Conservation (phyloP, 2,113 vertebrate species). For the Pelusios castaneus region DNA sequence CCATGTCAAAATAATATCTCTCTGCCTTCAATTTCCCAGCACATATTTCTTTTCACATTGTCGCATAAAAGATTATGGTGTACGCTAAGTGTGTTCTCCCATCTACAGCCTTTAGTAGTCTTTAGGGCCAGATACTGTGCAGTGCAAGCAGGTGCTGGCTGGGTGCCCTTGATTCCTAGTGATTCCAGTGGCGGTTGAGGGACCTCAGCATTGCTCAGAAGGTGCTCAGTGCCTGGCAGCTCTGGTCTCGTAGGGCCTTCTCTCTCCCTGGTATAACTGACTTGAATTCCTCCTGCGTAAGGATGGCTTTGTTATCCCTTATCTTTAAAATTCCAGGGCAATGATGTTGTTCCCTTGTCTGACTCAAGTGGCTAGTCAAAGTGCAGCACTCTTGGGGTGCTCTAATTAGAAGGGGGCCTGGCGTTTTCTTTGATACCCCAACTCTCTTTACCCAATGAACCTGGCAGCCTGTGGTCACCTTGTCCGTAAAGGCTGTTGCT, state of each 20-base stretch:
- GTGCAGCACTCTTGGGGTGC: neutral
- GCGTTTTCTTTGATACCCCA: neutral
- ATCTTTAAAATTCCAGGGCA: neutral
- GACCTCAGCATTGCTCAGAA: neutral
- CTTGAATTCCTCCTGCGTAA: neutral
- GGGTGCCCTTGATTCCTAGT: neutral
- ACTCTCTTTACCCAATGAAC: neutral
- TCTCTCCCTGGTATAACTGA: neutral
- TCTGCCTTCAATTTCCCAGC: neutral
- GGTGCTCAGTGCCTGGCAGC: neutral
- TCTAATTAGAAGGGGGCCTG: neutral
- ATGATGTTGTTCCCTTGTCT: neutral
- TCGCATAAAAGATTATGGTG: neutral
- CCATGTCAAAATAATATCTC: neutral
- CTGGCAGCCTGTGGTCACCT: neutral
- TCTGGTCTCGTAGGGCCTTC: neutral
- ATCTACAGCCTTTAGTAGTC: neutral
- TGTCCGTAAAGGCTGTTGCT: neutral
- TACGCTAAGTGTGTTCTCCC: neutral
- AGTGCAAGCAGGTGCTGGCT: neutral
- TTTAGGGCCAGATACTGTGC: neutral
- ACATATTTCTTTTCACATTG: neutral
- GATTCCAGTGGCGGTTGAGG: neutral
- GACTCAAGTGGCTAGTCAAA: neutral
- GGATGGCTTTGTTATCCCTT: neutral